Conservation (phyloP, 2,113 vertebrate species). For the Caretta caretta region DNA sequence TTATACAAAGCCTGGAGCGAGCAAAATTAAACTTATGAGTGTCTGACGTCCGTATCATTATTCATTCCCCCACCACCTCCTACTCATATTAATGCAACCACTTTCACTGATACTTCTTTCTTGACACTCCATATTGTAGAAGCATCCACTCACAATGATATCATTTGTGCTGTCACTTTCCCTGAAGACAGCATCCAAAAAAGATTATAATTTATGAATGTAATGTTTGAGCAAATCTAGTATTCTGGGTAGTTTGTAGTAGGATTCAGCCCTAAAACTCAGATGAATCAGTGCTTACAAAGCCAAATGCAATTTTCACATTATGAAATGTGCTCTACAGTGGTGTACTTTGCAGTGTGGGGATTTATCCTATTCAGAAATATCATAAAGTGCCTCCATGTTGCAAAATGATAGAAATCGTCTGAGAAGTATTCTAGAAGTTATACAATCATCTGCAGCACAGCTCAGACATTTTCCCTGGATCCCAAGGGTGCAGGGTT, state of each 20-base stretch:
- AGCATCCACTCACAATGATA: not conserved
- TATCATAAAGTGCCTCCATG: not conserved
- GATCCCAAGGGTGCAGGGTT: not conserved
- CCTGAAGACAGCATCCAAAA: not conserved
- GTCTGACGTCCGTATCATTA: not conserved
- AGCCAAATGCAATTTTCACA: not conserved
- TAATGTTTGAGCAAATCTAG: not conserved
- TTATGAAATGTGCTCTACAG: rapidly evolving
- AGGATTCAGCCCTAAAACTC: conserved; percentile 15
- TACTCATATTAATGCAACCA: not conserved
- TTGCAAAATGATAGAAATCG: not conserved
- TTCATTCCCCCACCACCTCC: not conserved
- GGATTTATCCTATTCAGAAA: not conserved
- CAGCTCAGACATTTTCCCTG: not conserved
- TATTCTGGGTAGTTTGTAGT: conserved; percentile 13
- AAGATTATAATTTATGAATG: not conserved
- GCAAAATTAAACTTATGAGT: not conserved
- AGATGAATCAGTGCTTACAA: not conserved
- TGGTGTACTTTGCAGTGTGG: not conserved
- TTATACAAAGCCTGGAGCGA: not conserved
- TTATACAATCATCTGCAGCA: not conserved
- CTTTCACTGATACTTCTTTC: not conserved
- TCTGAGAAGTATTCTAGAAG: not conserved
- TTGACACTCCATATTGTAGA: not conserved
- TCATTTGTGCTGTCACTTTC: not conserved